Percentiles rank a stretch among this genome's conserved stretches.
These are phyloP conservation scores for Melanotaenia trifasciata DNA, from an alignment of 2,797 vertebrate species.

Conservation along the genomic window DNA sequence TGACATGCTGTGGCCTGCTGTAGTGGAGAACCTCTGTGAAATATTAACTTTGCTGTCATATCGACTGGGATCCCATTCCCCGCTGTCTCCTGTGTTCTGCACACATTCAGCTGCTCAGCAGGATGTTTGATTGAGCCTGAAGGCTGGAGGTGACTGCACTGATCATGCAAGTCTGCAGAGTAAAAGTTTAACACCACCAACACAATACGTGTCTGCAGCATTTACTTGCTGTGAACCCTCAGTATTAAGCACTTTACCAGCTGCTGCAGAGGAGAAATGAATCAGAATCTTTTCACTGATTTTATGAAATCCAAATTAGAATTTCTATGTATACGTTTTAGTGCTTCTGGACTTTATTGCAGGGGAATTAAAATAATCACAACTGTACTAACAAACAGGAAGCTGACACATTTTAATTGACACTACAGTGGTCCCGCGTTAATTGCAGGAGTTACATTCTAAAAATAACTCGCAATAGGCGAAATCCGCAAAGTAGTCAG, in stretches of 20 bases:
- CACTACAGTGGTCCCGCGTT: no score
- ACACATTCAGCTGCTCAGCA: slow-evolving; percentile 20
- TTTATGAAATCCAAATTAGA: no score
- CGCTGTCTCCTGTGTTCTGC: slow-evolving; percentile 17
- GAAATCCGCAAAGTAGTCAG: no score
- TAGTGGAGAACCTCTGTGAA: slow-evolving; percentile 20
- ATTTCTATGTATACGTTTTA: no score
- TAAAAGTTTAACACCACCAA: neutral
- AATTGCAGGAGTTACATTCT: no score
- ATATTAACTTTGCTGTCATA: slow-evolving; percentile 39
- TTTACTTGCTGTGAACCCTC: neutral
- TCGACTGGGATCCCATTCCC: slow-evolving; percentile 22
- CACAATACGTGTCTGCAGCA: neutral
- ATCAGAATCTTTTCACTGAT: no score
- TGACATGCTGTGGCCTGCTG: slow-evolving; percentile 15
- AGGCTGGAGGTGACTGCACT: slow-evolving; percentile 1
- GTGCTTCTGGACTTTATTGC: no score
- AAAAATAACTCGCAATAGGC: no score
- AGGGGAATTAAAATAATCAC: no score
- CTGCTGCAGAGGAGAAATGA: neutral
- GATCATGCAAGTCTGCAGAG: slow-evolving; percentile 15
- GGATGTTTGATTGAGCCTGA: slow-evolving; percentile 11
- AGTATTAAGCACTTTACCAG: neutral
- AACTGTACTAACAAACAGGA: no score
- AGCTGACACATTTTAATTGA: no score